Evolutionary conservation across 2,113 vertebrate genomes (phyloP), one percentile per base, ranked within the genome.

Genomic region (Syrmaticus mikado): DNA sequence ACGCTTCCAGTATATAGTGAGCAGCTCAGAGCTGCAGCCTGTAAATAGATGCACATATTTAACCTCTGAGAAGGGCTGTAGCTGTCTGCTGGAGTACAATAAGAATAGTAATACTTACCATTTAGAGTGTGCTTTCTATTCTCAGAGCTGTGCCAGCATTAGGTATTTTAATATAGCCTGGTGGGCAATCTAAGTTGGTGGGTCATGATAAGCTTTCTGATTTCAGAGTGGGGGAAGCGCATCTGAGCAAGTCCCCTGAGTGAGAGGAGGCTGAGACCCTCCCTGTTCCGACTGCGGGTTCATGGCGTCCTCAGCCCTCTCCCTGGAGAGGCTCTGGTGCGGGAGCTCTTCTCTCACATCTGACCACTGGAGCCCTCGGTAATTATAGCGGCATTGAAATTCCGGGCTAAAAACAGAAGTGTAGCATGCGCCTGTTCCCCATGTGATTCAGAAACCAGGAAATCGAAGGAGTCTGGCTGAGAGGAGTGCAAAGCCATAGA

Each of bases 361-460:
- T 95, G 96, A 94, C 92, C 96, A 84, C 82, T 5, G 55, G 67
- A 87, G 89, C 85, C 87, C 73, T 88, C 83, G 71, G 94, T 94
- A 95, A 96, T 96, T 96, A 94, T 89, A 96, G 95, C 94, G 89
- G 67, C n/a, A 57, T 80, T 80, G 91, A 94, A 91, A 97, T 92
- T 85, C 94, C 32, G 50, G 71, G 91, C 93, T 95, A 94, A 93
- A 92, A 95, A 93, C 93, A 91, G 95, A 92, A 92, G 92, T 85
- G 95, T 92, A 80, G 94, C 93, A 75, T 93, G 94, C 91, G 93
- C 90, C 84, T 76, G 22, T 94, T 62, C 91, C 93, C 80, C 89
- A 87, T 88, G 89, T 93, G 89, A 94, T 94, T 90, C 65, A 7
- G 81, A n/a, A 90, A 72, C 70, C 95, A 95, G 94, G 95, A 94